These are phyloP conservation scores for Laothoe populi DNA, from an alignment of 2,888 invertebrate genomes.

Conservation along the genomic window DNA sequence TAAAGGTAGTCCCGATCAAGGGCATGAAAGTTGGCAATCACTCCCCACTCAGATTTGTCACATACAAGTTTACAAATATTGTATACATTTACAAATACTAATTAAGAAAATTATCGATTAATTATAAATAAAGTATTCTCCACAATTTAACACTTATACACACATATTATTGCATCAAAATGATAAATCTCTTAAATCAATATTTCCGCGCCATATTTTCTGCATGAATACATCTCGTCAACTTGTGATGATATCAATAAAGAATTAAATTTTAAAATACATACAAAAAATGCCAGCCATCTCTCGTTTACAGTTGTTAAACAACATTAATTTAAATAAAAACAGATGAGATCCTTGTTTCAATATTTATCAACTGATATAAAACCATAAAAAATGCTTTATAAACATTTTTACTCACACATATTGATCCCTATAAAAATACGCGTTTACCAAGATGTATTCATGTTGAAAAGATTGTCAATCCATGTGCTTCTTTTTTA, in stretches of 20 bases:
- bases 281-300: no score
- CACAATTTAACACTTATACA: slow-evolving; percentile 23
- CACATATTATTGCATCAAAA: slow-evolving; percentile 25
- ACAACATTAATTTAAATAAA: no score
- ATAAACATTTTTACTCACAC: no score
- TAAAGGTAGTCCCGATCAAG: neutral
- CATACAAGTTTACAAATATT: slow-evolving; percentile 14
- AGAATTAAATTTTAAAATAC: no score
- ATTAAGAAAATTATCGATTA: slow-evolving; percentile 20
- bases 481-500: neutral
- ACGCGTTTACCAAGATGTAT: neutral
- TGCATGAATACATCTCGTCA: neutral
- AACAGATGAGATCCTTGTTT: no score
- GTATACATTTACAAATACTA: slow-evolving; percentile 22
- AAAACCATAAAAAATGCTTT: no score
- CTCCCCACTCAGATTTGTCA: slow-evolving; percentile 16
- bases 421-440: neutral
- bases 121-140: slow-evolving; percentile 12
- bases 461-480: neutral
- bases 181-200: slow-evolving; percentile 20
- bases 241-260: no score
- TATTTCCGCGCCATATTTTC: slow-evolving; percentile 1
- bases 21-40: neutral
- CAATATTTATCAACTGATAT: no score
- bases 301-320: no score